phyloP scores from a whole-genome alignment of 2,113 vertebrate species.

The Hymenochirus boettgeri region DNA sequence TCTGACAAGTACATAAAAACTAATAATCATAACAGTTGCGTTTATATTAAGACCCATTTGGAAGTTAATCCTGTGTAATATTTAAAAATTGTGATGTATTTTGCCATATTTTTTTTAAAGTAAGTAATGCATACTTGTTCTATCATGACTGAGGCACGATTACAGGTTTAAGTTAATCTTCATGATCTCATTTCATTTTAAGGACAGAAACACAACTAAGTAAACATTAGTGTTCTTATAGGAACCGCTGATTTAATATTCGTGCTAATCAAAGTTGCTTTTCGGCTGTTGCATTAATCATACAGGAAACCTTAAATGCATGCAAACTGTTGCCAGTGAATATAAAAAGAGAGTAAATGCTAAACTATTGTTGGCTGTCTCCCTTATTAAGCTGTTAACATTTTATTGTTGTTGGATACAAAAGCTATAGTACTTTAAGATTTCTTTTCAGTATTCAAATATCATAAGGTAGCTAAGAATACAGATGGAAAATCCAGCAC shows the following conservation, averaged over 20 bases:
- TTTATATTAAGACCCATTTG: background rate
- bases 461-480: background rate
- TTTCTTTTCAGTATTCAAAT: constrained; percentile 26
- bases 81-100: too few species aligned
- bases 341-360: constrained; percentile 19
- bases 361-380: constrained; percentile 20
- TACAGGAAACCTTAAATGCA: constrained; percentile 21
- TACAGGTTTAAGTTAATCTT: too few species aligned
- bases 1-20: constrained; percentile 1
- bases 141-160: too few species aligned
- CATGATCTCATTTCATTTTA: too few species aligned
- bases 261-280: constrained; percentile 20
- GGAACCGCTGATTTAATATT: constrained; percentile 4
- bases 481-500: constrained; percentile 6
- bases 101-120: too few species aligned
- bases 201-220: background rate
- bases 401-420: constrained; percentile 34
- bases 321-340: constrained; percentile 8
- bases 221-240: background rate
- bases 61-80: too few species aligned
- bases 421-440: constrained; percentile 3
- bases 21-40: background rate
- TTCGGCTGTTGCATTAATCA: constrained; percentile 16
- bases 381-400: constrained; percentile 13
- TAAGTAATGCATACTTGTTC: too few species aligned